Base-by-base conservation (phyloP, 1,140 invertebrate genomes). In the Cyrtorhinus lividipennis region DNA sequence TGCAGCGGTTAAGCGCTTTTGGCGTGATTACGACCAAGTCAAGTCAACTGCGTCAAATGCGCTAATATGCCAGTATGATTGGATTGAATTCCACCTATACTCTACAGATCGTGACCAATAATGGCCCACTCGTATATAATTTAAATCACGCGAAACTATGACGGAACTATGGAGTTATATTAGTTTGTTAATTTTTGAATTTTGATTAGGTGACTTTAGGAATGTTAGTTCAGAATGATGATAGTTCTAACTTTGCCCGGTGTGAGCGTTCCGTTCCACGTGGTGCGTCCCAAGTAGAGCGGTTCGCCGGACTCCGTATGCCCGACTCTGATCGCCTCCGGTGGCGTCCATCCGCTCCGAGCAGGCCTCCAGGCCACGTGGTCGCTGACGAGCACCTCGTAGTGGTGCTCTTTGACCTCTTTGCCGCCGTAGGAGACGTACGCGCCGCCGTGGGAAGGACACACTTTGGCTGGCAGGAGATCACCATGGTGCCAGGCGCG, bases 391-490 rank as follows among this genome's bases (percentile, higher is more conserved):
- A 44, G n/a, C n/a, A 44, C 38, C 38, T 44, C 83, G 71, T 79
- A 88, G 45, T 80, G 73, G 48, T 78, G 72, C 67, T 82, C 80
- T 1, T 72, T 57, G 48, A 83, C 74, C 71, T 87, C 86, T 65
- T 79, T 73, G 5, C 85, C 84, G 3, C 72, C 76, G 65, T 78
- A 80, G 5, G 79, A 72, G n/a, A 88, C 74, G 67, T 84, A 88
- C 57, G 81, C 82, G 0, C 77, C 75, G 27, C 78, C 75, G 69
- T 80, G 83, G 1, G 73, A 74, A 0, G 86, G 85, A 24, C 86
- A 83, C 2, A 89, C 77, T 74, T 90, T 90, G 0, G 85, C 86
- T 15, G 87, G 87, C 8, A 89, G 66, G 68, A 86, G 75, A 68
- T 88, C 85, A 1, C 84, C 85, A 61, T 82, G 77, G 69, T 88